These are phyloP conservation scores for Adelosebastes latens DNA, from an alignment of 2,797 vertebrate genomes.

Conservation along the genomic window DNA sequence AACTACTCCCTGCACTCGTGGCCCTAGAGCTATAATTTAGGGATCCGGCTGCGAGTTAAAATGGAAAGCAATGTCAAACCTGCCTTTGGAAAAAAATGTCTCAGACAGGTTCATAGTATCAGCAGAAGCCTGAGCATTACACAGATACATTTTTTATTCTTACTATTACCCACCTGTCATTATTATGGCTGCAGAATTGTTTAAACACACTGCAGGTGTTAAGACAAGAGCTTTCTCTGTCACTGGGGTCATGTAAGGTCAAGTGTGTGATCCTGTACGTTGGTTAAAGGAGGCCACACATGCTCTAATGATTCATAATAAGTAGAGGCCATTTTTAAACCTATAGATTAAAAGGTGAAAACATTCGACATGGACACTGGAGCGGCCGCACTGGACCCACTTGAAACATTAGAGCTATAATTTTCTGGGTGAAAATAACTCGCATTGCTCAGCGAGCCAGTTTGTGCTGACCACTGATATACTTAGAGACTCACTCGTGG, in stretches of 20 bases:
- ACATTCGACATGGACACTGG: slow-evolving; percentile 58
- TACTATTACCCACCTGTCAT: not conserved
- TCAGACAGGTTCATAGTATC: slow-evolving; percentile 29
- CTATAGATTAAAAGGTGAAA: slow-evolving; percentile 77
- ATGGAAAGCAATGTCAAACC: slow-evolving; percentile 66
- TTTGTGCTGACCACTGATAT: slow-evolving; percentile 73
- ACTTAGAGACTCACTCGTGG: slow-evolving; percentile 73
- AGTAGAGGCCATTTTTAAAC: slow-evolving; percentile 57
- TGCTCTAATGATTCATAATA: slow-evolving; percentile 39
- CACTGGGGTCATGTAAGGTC: slow-evolving; percentile 11
- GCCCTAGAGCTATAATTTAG: slow-evolving; percentile 80
- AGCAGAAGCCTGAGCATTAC: slow-evolving; percentile 5
- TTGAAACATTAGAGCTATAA: slow-evolving; percentile 86
- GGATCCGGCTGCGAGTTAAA: slow-evolving; percentile 69
- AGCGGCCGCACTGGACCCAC: slow-evolving; percentile 48
- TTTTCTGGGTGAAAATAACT: slow-evolving; percentile 88
- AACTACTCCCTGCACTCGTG: slow-evolving; percentile 78
- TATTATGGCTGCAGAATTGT: not conserved
- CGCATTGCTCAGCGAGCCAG: slow-evolving; percentile 60
- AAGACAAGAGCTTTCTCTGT: not conserved
- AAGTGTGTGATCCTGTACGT: slow-evolving; percentile 1
- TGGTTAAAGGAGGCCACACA: slow-evolving; percentile 36
- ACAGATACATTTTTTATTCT: not conserved
- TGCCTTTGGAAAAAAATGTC: slow-evolving; percentile 46
- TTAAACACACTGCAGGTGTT: not conserved